These are phyloP conservation scores for Anoplolepis gracilipes DNA, from an alignment of 1,140 invertebrate species.

Conservation along the genomic window DNA sequence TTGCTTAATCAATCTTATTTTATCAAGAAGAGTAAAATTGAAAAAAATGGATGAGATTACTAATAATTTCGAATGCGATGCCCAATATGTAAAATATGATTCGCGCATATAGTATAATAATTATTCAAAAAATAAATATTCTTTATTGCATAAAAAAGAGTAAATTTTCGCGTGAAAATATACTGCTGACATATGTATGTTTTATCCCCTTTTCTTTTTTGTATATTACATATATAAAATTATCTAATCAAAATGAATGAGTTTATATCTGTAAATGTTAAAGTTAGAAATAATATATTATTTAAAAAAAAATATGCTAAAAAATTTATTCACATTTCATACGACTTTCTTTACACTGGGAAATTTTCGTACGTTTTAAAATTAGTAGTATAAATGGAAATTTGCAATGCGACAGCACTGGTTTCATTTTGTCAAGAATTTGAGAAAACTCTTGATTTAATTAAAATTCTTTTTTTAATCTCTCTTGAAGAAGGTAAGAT, in stretches of 20 bases:
- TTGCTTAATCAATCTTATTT: conserved; percentile 12
- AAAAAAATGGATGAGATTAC: background rate
- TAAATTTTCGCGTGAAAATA: background rate
- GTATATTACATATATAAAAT: background rate
- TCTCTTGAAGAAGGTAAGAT: background rate
- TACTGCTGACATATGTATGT: background rate
- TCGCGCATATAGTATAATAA: background rate
- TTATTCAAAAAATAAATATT: background rate
- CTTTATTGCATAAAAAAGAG: background rate
- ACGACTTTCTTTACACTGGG: background rate
- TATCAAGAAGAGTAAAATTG: background rate
- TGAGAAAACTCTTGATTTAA: background rate
- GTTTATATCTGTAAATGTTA: background rate
- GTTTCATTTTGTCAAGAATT: background rate
- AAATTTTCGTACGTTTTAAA: background rate
- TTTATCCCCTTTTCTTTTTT: background rate
- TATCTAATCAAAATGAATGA: background rate
- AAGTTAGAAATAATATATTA: background rate
- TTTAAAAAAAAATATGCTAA: background rate
- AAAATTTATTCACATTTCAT: background rate
- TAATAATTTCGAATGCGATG: background rate
- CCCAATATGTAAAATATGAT: background rate
- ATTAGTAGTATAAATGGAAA: background rate
- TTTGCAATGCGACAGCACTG: background rate
- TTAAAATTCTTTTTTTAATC: background rate